These are phyloP conservation scores for Bujurquina vittata DNA, from an alignment of 2,113 vertebrate genomes.

Conservation along the genomic window DNA sequence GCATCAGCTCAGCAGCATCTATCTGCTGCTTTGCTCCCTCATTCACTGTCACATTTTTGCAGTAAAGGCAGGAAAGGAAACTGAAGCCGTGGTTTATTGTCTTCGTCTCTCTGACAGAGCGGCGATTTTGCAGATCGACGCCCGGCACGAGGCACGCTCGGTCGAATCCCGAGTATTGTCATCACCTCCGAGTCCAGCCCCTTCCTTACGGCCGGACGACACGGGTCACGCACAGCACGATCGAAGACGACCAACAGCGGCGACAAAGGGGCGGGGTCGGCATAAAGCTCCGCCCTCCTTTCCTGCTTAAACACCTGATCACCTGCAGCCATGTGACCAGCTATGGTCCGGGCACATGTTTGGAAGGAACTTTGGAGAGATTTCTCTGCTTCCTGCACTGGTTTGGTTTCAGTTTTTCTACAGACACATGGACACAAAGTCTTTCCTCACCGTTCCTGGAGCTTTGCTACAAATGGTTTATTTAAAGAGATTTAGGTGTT, in stretches of 20 bases:
- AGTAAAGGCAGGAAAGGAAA: too few relatives aligned
- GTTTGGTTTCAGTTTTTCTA: not conserved
- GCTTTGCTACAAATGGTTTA: not conserved
- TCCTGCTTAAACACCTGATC: not conserved
- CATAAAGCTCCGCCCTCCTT: constrained; percentile 15
- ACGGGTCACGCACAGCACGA: constrained; percentile 33
- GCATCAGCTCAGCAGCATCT: not conserved
- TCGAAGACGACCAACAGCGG: constrained; percentile 25
- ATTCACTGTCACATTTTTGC: not conserved
- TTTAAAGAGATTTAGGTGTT: too few relatives aligned
- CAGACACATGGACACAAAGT: not conserved
- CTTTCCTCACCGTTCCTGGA: not conserved
- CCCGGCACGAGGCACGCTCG: constrained; percentile 35
- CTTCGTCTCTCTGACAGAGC: constrained; percentile 36
- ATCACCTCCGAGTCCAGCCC: constrained; percentile 77
- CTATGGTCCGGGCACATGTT: not conserved
- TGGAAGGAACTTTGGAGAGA: not conserved
- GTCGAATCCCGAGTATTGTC: constrained; percentile 80
- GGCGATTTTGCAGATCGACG: constrained; percentile 49
- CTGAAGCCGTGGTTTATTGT: not conserved
- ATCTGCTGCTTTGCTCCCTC: too few relatives aligned
- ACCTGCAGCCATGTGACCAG: constrained; percentile 6
- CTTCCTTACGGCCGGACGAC: constrained; percentile 64
- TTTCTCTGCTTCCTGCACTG: not conserved
- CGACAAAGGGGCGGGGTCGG: constrained; percentile 41